Conservation (phyloP, 1,140 invertebrate species). For the Gonatopus flavifemur region DNA sequence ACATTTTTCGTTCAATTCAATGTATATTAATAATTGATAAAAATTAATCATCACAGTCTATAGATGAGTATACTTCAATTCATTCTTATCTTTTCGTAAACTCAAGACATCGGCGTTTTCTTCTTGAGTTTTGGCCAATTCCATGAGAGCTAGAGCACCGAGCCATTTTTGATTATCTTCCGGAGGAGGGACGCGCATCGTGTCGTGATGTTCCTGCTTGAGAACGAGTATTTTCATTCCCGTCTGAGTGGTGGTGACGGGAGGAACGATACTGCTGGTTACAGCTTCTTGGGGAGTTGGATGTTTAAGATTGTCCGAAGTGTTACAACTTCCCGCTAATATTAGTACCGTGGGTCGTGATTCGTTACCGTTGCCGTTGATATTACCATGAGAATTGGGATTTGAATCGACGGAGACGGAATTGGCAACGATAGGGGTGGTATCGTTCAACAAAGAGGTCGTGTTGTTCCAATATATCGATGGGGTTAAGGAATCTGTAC, state of each 20-base stretch:
- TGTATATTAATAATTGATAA: too few relatives aligned
- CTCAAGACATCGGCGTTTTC: conserved; percentile 30
- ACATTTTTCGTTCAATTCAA: too few relatives aligned
- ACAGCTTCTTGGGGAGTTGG: too few relatives aligned
- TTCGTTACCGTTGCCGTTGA: conserved; percentile 58
- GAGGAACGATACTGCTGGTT: conserved; percentile 10
- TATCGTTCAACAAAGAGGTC: not conserved
- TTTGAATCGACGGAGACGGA: not conserved
- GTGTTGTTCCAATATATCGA: conserved; percentile 5
- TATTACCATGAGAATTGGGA: conserved; percentile 21
- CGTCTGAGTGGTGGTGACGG: conserved; percentile 2
- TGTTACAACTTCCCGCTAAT: conserved; percentile 50
- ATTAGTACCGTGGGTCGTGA: conserved; percentile 63
- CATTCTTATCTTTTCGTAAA: conserved; percentile 25
- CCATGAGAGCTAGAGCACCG: conserved; percentile 69
- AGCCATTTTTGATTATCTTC: conserved; percentile 62
- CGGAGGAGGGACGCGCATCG: conserved; percentile 33
- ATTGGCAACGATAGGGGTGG: conserved; percentile 3
- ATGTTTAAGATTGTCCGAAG: conserved; percentile 45
- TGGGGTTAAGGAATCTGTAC: not conserved
- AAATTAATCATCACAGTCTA: conserved; percentile 50
- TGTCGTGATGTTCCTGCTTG: conserved; percentile 41
- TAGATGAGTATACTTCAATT: conserved; percentile 43
- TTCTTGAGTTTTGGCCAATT: conserved; percentile 59
- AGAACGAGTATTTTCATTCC: conserved; percentile 38